Evolutionary conservation across 2,888 invertebrate genomes (phyloP), one percentile per base, ranked within the genome.

Genomic region (Taenaris catops): DNA sequence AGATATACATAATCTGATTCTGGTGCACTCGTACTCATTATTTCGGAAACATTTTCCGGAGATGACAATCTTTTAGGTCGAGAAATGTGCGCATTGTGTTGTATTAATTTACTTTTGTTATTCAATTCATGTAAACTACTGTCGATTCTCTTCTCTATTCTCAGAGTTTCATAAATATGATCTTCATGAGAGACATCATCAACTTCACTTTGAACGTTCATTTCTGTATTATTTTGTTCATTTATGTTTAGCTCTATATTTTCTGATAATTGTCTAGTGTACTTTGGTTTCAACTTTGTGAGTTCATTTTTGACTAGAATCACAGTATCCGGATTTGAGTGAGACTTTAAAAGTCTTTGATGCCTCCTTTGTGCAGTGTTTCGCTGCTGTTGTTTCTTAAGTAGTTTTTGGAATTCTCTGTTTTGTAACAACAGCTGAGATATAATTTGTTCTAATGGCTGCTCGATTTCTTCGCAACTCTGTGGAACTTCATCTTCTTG

Each of bases 381-480:
- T 51, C 88, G 75, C 37, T 70, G 88, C 44, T 93, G 91, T 53
- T 93, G 93, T 53, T 93, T 93, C 50, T 93, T 93, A 11, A 94
- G 78, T 23, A 94, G 87, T 46, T 93, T 91, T 49, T 95, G 93
- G 48, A 95, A 94, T 45, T 95, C 95, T 51, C 93, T 89, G 58
- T 93, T 95, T 62, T 95, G 93, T 90, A 95, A 91, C 2, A 96
- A 74, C 6, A 96, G 80, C 59, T 95, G 95, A 0, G 94, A 92
- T 28, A 96, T 94, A 26, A 96, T 92, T 71, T 94, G 89, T 70
- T 94, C 92, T 51, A 92, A 81, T 27, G 89, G 92, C 61, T 89
- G 91, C 58, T 88, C 88, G 8, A 55, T 57, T 38, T 76, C 76
- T 52, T 83, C 73, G 19, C 65, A 66, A 27, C 58, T 73, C 48